These are phyloP conservation scores for Drosophila heteroneura DNA, from an alignment of 2,888 invertebrate genomes.

Conservation along the genomic window DNA sequence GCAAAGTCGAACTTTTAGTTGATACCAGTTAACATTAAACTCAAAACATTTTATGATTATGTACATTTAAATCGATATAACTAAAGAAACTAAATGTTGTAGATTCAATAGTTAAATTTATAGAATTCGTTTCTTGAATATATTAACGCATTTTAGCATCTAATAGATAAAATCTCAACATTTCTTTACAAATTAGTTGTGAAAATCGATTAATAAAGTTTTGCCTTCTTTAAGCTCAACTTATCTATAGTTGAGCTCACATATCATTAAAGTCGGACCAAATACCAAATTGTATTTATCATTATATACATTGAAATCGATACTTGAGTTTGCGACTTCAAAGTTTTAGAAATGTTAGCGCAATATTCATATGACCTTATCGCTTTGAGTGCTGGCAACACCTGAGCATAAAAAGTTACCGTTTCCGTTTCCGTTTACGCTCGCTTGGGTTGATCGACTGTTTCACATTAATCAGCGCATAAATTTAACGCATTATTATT, in stretches of 20 bases:
- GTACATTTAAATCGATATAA: background rate
- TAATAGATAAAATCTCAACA: background rate
- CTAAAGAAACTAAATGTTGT: no score
- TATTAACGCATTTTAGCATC: background rate
- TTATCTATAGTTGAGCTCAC: background rate
- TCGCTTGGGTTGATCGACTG: conserved; percentile 70
- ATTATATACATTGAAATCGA: background rate
- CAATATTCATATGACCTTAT: conserved; percentile 67
- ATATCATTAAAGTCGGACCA: background rate
- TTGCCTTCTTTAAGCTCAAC: background rate
- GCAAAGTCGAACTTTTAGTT: background rate
- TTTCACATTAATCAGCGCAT: conserved; percentile 76
- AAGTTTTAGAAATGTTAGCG: conserved; percentile 15
- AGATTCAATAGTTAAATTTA: background rate
- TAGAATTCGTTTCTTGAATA: background rate
- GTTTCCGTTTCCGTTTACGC: conserved; percentile 16
- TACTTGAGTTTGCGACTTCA: background rate
- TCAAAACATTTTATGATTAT: background rate
- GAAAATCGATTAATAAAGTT: background rate
- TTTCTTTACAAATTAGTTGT: background rate
- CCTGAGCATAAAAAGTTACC: conserved; percentile 60
- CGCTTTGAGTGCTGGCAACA: conserved; percentile 52
- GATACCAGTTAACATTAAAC: background rate
- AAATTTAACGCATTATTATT: conserved; percentile 81
- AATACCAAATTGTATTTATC: background rate